Evolutionary conservation across 2,797 vertebrate genomes (phyloP).

Genomic region (Schizothorax lantsangensis): DNA sequence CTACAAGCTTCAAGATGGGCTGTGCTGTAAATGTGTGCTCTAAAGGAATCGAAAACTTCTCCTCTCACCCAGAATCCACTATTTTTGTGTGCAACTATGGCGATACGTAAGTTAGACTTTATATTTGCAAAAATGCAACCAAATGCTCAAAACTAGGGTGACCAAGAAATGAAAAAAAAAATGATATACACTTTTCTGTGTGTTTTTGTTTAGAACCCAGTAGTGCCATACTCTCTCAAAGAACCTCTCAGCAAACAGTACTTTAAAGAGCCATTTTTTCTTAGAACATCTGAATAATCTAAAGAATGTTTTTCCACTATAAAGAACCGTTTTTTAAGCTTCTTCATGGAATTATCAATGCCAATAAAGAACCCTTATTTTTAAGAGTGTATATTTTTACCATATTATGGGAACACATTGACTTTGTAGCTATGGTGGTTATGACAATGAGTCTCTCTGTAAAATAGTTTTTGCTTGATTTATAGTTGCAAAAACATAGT

Average conservation of each 20-base stretch:
- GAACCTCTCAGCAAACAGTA: not conserved
- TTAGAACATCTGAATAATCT: not conserved
- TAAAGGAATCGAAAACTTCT: constrained; percentile 57
- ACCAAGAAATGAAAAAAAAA: not conserved
- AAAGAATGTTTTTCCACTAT: not conserved
- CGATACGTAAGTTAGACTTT: constrained; percentile 56
- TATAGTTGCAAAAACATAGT: not conserved
- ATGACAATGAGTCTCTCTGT: not conserved
- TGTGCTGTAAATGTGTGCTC: constrained; percentile 69
- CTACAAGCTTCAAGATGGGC: constrained; percentile 70
- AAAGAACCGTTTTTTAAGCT: not conserved
- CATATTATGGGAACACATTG: not conserved
- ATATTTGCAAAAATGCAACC: not conserved
- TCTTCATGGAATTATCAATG: too few species aligned
- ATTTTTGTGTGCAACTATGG: constrained; percentile 68
- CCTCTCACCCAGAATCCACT: constrained; percentile 50
- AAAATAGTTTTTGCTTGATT: not conserved
- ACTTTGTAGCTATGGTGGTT: not conserved
- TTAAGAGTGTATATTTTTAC: not conserved
- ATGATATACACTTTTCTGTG: not conserved
- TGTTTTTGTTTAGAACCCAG: not conserved
- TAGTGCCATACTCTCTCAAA: not conserved
- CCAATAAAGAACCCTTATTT: not conserved
- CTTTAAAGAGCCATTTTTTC: not conserved
- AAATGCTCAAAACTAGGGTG: not conserved